Conservation (phyloP, 2,888 invertebrate genomes). For the Melinaea menophilus region DNA sequence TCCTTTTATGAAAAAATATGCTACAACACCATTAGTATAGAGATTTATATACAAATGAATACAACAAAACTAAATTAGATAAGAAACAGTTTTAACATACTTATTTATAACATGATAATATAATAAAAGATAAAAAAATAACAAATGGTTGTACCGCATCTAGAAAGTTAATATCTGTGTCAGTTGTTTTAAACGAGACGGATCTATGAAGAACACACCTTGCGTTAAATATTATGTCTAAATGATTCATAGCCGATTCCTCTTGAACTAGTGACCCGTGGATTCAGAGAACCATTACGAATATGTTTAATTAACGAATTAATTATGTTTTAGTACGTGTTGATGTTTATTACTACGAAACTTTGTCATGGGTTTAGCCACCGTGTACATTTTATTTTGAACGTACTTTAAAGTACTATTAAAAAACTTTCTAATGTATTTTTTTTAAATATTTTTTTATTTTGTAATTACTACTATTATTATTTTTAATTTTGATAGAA, state of each 20-base stretch:
- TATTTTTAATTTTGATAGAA: too few relatives aligned
- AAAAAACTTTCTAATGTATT: too few relatives aligned
- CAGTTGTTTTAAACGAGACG: slow-evolving; percentile 41
- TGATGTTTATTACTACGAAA: slow-evolving; percentile 21
- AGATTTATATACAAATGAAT: background rate
- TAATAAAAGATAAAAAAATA: too few relatives aligned
- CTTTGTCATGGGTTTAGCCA: background rate
- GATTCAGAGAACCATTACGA: slow-evolving; percentile 27
- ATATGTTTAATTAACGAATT: slow-evolving; percentile 22
- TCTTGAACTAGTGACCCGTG: slow-evolving; percentile 54
- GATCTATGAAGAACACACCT: slow-evolving; percentile 50
- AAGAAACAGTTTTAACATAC: too few relatives aligned
- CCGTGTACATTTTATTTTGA: too few relatives aligned
- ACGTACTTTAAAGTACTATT: too few relatives aligned
- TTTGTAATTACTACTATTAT: too few relatives aligned
- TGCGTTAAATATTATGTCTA: slow-evolving; percentile 26
- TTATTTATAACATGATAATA: too few relatives aligned
- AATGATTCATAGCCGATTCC: slow-evolving; percentile 33
- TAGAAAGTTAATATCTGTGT: slow-evolving; percentile 24
- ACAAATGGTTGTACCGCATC: slow-evolving; percentile 21
- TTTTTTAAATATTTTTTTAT: too few relatives aligned
- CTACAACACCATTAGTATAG: background rate
- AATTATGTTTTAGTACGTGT: slow-evolving; percentile 9
- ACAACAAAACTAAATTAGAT: too few relatives aligned
- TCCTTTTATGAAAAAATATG: slow-evolving; percentile 17